Evolutionary conservation across 1,140 invertebrate genomes (phyloP).

Genomic region (Druon quercuslanigerum): DNA sequence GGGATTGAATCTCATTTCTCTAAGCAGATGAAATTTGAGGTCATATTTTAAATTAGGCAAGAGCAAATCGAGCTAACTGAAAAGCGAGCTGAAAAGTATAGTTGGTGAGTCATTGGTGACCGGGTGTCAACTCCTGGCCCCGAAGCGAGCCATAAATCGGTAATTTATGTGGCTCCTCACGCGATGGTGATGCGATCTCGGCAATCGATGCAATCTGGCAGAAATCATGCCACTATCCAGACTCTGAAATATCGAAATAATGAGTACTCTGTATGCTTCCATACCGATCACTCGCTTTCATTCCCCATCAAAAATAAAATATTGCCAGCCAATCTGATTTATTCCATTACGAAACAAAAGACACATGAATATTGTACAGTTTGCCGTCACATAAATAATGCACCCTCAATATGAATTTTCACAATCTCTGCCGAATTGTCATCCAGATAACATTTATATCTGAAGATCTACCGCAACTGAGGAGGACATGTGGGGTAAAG

Average conservation of each 20-base stretch:
- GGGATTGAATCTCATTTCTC: no score
- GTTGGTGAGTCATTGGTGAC: slow-evolving; percentile 14
- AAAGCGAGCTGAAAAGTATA: not conserved
- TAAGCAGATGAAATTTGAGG: not conserved
- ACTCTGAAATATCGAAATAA: slow-evolving; percentile 39
- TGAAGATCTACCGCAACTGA: no score
- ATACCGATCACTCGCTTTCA: slow-evolving; percentile 14
- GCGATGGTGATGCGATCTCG: slow-evolving; percentile 32
- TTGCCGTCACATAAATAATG: slow-evolving; percentile 2
- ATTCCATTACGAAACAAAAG: slow-evolving; percentile 25
- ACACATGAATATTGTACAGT: not conserved
- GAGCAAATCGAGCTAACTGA: slow-evolving; percentile 2
- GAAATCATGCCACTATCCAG: slow-evolving; percentile 34
- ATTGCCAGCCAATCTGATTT: slow-evolving; percentile 20
- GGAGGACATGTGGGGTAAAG: no score
- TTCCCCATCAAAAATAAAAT: slow-evolving; percentile 30
- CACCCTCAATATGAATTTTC: slow-evolving; percentile 17
- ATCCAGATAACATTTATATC: no score
- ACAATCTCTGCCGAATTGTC: not conserved
- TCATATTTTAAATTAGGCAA: not conserved
- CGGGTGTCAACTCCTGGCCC: slow-evolving; percentile 21
- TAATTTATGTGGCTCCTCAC: slow-evolving; percentile 41
- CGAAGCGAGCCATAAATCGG: slow-evolving; percentile 37
- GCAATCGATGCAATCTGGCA: slow-evolving; percentile 44
- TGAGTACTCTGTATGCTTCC: slow-evolving; percentile 14